phyloP scores from a whole-genome alignment of 2,113 vertebrate genomes.

The Poeciliopsis turrubarensis region DNA sequence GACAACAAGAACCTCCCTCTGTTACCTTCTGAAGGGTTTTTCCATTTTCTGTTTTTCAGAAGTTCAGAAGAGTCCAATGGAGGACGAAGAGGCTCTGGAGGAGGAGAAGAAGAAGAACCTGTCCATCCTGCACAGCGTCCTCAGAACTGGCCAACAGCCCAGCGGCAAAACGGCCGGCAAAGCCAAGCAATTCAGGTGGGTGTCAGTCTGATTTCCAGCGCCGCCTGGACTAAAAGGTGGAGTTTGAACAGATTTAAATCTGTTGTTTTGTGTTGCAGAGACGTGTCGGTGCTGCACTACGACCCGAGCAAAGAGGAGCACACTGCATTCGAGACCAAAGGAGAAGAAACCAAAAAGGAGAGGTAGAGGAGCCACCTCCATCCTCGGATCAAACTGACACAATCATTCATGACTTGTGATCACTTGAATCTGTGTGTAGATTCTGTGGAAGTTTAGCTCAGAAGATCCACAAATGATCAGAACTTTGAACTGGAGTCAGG shows the following conservation, averaged over 20 bases:
- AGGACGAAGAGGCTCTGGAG: slow-evolving; percentile 68
- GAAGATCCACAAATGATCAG: background rate
- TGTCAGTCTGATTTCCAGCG: background rate
- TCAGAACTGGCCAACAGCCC: slow-evolving; percentile 75
- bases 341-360: slow-evolving; percentile 75
- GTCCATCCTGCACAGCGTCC: slow-evolving; percentile 84
- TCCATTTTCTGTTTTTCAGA: slow-evolving; percentile 32
- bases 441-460: background rate
- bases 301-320: slow-evolving; percentile 92
- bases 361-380: slow-evolving; percentile 75
- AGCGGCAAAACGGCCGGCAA: slow-evolving; percentile 68
- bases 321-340: slow-evolving; percentile 85
- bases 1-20: too few relatives aligned
- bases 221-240: background rate
- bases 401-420: background rate
- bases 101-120: slow-evolving; percentile 89
- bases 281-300: slow-evolving; percentile 88
- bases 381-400: background rate
- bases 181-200: slow-evolving; percentile 88
- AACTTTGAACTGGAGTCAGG: background rate
- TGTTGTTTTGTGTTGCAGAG: slow-evolving; percentile 71
- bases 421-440: background rate
- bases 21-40: background rate
- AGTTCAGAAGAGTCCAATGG: slow-evolving; percentile 51
- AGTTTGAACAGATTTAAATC: background rate